These are phyloP conservation scores for Drosophila pectinifera DNA, from an alignment of 1,140 invertebrate species.

Conservation along the genomic window DNA sequence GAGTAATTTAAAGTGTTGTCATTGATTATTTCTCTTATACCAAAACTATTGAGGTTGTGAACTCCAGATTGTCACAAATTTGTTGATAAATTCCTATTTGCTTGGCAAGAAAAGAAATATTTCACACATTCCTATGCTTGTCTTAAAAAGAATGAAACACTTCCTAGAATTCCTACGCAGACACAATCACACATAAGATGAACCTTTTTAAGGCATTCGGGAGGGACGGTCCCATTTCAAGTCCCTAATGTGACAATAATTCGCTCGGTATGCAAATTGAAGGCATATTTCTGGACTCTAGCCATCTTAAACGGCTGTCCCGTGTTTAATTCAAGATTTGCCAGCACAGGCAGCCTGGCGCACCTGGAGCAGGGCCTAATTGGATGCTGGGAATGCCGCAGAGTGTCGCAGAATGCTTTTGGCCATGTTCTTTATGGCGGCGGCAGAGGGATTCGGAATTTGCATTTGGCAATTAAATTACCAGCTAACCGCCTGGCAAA, in stretches of 20 bases:
- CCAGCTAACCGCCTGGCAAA: slow-evolving; percentile 39
- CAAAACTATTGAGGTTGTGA: neutral
- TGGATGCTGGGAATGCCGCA: slow-evolving; percentile 12
- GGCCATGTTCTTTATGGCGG: slow-evolving; percentile 32
- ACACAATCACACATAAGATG: slow-evolving; percentile 9
- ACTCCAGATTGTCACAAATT: neutral
- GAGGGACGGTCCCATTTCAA: slow-evolving; percentile 11
- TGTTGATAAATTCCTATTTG: neutral
- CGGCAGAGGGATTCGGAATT: slow-evolving; percentile 24
- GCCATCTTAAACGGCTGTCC: slow-evolving; percentile 7
- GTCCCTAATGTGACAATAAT: slow-evolving; percentile 19
- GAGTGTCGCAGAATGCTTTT: slow-evolving; percentile 10
- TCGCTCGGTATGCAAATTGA: slow-evolving; percentile 12
- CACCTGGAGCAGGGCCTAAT: slow-evolving; percentile 41
- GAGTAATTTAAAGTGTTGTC: neutral
- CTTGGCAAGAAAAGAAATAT: neutral
- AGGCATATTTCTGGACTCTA: slow-evolving; percentile 8
- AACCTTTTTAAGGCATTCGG: neutral
- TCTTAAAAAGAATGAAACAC: slow-evolving; percentile 8
- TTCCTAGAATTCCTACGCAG: slow-evolving; percentile 1
- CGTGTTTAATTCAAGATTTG: slow-evolving; percentile 2
- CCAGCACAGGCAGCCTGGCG: slow-evolving; percentile 4
- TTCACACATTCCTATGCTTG: slow-evolving; percentile 3
- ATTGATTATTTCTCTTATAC: neutral
- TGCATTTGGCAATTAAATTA: slow-evolving; percentile 65